phyloP scores from a whole-genome alignment of 2,888 invertebrate genomes.

The Parascotia fuliginaria region DNA sequence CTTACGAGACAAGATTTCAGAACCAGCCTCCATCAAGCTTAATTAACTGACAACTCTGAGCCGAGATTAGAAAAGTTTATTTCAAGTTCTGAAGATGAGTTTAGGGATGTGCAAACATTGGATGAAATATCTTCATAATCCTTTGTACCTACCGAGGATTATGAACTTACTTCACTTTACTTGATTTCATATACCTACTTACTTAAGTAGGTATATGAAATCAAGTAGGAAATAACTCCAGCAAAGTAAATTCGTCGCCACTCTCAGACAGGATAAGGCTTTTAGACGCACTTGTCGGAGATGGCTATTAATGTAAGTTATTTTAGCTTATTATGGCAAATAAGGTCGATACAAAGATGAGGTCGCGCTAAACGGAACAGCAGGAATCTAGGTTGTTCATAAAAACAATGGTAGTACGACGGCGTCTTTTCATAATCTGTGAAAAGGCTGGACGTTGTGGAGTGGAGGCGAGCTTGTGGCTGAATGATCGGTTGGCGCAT shows the following conservation, averaged over 20 bases:
- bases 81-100: slow-evolving; percentile 21
- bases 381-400: slow-evolving; percentile 53
- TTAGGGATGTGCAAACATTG: slow-evolving; percentile 14
- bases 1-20: slow-evolving; percentile 21
- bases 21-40: slow-evolving; percentile 24
- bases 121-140: slow-evolving; percentile 10
- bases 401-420: slow-evolving; percentile 59
- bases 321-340: slow-evolving; percentile 29
- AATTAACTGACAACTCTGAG: slow-evolving; percentile 26
- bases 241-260: not conserved
- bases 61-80: slow-evolving; percentile 37
- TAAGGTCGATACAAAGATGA: slow-evolving; percentile 39
- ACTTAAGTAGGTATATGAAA: not conserved
- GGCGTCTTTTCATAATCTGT: slow-evolving; percentile 66
- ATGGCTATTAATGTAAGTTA: slow-evolving; percentile 25
- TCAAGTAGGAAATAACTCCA: not conserved
- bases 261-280: slow-evolving; percentile 26
- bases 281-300: slow-evolving; percentile 41
- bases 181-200: no score
- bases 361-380: slow-evolving; percentile 34
- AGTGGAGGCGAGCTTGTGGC: slow-evolving; percentile 35
- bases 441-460: slow-evolving; percentile 45
- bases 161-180: no score
- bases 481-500: slow-evolving; percentile 66
- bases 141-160: no score